Evolutionary conservation across 2,113 vertebrate species (phyloP).

Genomic region (Tor tambroides): DNA sequence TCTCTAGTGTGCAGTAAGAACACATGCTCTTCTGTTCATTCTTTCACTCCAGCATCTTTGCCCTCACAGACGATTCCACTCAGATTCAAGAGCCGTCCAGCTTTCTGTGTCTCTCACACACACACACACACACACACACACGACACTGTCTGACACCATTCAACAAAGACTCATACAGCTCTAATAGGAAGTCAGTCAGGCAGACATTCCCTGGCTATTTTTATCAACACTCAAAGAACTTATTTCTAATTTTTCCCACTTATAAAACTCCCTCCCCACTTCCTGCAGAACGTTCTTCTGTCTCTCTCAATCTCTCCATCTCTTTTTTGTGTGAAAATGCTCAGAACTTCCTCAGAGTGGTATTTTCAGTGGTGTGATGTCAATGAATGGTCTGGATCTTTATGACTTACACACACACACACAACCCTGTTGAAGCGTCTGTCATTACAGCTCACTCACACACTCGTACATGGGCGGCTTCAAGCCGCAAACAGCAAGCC

Average conservation of each 20-base stretch:
- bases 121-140: constrained; percentile 19
- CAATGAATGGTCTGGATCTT: constrained; percentile 7
- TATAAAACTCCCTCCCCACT: not conserved
- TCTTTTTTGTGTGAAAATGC: not conserved
- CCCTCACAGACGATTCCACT: constrained; percentile 43
- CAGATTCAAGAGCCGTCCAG: constrained; percentile 33
- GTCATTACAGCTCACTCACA: constrained; percentile 29
- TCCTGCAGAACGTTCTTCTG: not conserved
- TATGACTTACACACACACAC: not conserved
- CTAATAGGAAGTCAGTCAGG: constrained; percentile 5
- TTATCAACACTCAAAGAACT: constrained; percentile 23
- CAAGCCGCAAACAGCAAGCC: not conserved
- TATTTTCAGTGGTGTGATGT: constrained; percentile 17
- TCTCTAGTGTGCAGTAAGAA: constrained; percentile 21
- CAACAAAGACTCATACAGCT: constrained; percentile 44
- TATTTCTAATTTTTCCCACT: constrained; percentile 2
- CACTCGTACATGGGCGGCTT: not conserved
- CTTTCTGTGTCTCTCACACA: constrained; percentile 5
- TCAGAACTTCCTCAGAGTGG: not conserved
- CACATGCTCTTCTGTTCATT: constrained; percentile 38
- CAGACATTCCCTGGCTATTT: constrained; percentile 39
- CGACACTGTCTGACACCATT: constrained; percentile 30
- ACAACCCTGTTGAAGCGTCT: not conserved
- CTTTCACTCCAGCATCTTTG: not conserved
- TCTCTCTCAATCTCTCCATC: not conserved